Conservation (phyloP, 2,113 vertebrate genomes). For the Lasiurus borealis region DNA sequence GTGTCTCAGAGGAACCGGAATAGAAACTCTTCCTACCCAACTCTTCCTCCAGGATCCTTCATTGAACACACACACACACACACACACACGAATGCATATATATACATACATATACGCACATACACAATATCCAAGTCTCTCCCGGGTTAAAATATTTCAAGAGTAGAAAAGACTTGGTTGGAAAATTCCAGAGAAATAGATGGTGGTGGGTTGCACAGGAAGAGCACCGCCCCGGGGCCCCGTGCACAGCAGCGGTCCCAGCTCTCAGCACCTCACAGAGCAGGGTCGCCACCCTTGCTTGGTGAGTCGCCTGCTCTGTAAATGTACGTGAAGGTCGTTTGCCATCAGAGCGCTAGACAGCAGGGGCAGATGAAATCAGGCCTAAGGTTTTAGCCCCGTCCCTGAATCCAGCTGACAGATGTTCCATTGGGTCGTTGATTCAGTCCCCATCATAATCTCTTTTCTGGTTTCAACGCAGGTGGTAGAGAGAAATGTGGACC, state of each 20-base stretch:
- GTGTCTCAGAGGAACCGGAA: neutral
- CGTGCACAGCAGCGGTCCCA: neutral
- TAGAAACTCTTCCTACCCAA: neutral
- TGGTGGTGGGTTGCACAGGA: neutral
- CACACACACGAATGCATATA: neutral
- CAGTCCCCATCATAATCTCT: neutral
- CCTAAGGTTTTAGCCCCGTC: neutral
- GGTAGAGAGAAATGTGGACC: conserved; percentile 79
- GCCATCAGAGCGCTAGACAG: neutral
- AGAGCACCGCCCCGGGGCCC: accelerated
- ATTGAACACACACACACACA: neutral
- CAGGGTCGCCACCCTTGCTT: neutral
- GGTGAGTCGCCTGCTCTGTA: neutral
- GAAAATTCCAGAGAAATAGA: neutral
- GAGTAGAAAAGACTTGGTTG: neutral
- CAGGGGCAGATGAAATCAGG: neutral
- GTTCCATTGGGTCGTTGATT: neutral
- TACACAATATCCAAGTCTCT: neutral
- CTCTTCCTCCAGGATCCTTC: neutral
- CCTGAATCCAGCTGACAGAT: neutral
- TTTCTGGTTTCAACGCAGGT: conserved; percentile 76
- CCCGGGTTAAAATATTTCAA: neutral
- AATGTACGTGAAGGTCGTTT: neutral
- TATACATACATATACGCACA: neutral
- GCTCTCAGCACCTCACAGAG: neutral